Evolutionary conservation across 2,888 invertebrate species (phyloP), one percentile per base, ranked within the genome.

Genomic region (Drosophila meridiana): DNA sequence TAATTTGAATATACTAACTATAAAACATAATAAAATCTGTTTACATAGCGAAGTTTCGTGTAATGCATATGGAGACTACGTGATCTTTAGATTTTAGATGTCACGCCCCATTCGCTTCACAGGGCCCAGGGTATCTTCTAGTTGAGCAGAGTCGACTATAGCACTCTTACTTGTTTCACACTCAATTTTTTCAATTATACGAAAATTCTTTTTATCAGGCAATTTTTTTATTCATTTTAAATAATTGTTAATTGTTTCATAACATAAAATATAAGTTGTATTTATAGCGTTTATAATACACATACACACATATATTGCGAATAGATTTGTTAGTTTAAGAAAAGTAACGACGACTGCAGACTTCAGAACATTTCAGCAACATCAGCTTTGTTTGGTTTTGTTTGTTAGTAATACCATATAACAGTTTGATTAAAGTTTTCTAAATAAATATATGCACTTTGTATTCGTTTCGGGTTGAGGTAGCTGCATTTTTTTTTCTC

Each of bases 321-420:
- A 57, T 82, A 68, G 68, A 69, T 66, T 66, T 71, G 57, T 69
- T 66, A 63, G 40, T 53, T 45, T 68, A 70, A 61, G 56, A 60
- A 79, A 87, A 79, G 80, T 64, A 75, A 89, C 88, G 87, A 87
- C 87, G 87, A 87, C 87, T 87, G 87, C 87, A 87, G 87, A 52
- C 50, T 89, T 89, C 87, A 87, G 87, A 87, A 87, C 87, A 87
- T 76, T 74, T 82, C 90, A 87, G 90, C 87, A 87, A 87, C 87
- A 89, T 89, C 78, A 87, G 85, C 90, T 83, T 73, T 65, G 60
- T 53, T 69, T 67, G 20, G 26, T 43, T 34, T 47, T 26, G 59
- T 58, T 45, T 42, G 43, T 48, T 45, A 30, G n/a, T 62, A 45
- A 69, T 50, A 69, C 70, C 38, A 62, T 60, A 58, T 57, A 77